Base-by-base conservation (phyloP, 2,113 vertebrate genomes). In the Jacana jacana region DNA sequence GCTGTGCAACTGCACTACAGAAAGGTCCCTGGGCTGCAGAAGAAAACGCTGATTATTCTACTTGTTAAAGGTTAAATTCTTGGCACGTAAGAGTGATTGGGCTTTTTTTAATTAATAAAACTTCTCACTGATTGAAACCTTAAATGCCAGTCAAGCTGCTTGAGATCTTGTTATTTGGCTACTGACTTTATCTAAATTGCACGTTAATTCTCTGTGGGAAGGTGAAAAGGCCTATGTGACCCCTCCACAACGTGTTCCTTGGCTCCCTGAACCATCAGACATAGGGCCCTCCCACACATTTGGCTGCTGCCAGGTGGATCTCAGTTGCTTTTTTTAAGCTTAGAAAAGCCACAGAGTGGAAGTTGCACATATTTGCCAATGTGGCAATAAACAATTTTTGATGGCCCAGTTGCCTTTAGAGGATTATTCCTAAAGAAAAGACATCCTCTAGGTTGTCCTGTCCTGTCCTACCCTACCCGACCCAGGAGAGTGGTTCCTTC, bases 21-120 rank as follows among this genome's bases (percentile, higher is more conserved):
- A 48, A 19, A 72, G 10, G 52, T 25, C 55, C 46, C 54, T 37
- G 37, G 44, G 46, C 35, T 82, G 58, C 61, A 89, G 49, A 80
- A 87, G n/a, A 77, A 89, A 86, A 87, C 0, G 1, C 37, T 86
- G 82, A 68, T 91, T 86, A 81, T 73, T 58, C 19, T 49, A 10
- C 30, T 86, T 82, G 63, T 33, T 89, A 91, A 92, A 82, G 60
- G 81, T 40, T 89, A 88, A 81, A 86, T 80, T 86, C 64, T 35
- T 48, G 18, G 55, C 90, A 48, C 0, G 0, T 39, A 70, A 30
- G n/a, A 77, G 35, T 46, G 24, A 90, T 37, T 83, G 42, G 58
- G 48, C 22, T 64, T 89, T 27, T 71, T 63, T 57, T 31, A 80
- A 93, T 86, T 73, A 82, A 92, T 65, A 65, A 55, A 76, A 65